A percentile compares a stretch with the other conserved stretches of the same genome.
phyloP scores from a whole-genome alignment of 2,888 invertebrate species.

The Luperina nickerlii region DNA sequence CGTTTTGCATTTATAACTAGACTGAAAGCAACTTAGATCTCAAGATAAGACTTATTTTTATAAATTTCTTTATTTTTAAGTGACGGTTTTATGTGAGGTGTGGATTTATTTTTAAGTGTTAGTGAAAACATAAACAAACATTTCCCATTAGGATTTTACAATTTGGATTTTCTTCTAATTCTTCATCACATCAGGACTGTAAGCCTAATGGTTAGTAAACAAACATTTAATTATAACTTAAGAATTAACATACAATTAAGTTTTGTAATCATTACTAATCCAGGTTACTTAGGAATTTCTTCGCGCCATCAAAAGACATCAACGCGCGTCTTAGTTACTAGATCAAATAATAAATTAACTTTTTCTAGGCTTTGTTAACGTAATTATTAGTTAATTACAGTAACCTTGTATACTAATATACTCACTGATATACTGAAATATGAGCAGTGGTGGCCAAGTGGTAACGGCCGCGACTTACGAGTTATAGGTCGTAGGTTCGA shows the following conservation, averaged over 20 bases:
- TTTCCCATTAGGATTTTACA: slow-evolving; percentile 80
- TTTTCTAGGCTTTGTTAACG: slow-evolving; percentile 15
- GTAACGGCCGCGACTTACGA: no score
- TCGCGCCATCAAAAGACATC: slow-evolving; percentile 84
- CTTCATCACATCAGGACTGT: slow-evolving; percentile 74
- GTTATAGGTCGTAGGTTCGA: no score
- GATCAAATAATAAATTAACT: slow-evolving; percentile 27
- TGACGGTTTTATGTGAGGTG: slow-evolving; percentile 85
- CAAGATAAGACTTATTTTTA: slow-evolving; percentile 89
- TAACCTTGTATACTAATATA: slow-evolving; percentile 8
- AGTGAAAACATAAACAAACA: slow-evolving; percentile 80
- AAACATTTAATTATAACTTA: slow-evolving; percentile 35
- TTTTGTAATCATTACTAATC: slow-evolving; percentile 45
- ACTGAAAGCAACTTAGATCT: slow-evolving; percentile 90
- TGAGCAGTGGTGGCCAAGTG: no score
- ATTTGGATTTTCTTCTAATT: slow-evolving; percentile 79
- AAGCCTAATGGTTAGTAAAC: slow-evolving; percentile 81
- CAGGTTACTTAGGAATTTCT: slow-evolving; percentile 60
- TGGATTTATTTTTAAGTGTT: slow-evolving; percentile 86
- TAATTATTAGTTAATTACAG: slow-evolving; percentile 13
- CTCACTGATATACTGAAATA: slow-evolving; percentile 1
- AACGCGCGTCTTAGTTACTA: slow-evolving; percentile 80
- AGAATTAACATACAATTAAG: slow-evolving; percentile 42
- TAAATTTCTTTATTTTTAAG: slow-evolving; percentile 81
- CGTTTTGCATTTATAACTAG: slow-evolving; percentile 84